Evolutionary conservation across 64 coral and sea anemone species (phyloP), one percentile per base, ranked within the genome.

Genomic region (Stichodactyla mertensii): DNA sequence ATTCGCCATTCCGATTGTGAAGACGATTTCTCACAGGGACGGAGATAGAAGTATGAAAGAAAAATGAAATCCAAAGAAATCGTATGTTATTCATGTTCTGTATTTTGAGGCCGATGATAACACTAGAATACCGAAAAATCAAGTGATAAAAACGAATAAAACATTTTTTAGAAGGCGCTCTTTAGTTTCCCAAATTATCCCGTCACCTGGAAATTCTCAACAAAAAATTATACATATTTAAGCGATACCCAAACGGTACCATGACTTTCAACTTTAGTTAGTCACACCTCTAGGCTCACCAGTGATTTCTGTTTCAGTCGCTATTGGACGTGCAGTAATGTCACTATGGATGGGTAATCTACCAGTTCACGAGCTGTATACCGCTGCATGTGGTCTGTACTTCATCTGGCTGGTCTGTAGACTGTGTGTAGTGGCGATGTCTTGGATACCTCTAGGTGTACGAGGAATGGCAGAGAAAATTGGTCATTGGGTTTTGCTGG

Each of bases 361-460:
- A 20, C 80, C 93, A 16, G 97, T 99, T 8, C 97, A 99, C 53
- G 97, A 99, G 64, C 91, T 99, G 12, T 99, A 99, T 78, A 99
- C 97, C 4, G 97, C 97, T 31, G 97, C 97, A 6, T 99, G 93
- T 88, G 97, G 97, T 84, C 83, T 99, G 20, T 99, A 99, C 22
- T 36, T 95, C 10, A 99, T 99, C 16, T 99, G 97, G 97, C 90
- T 99, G 14, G 85, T 90, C n/a, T 99, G 97, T 45, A 82, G 97
- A 31, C 36, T 86, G 6, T 90, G 70, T 16, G 89, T 85, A 52
- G 88, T 99, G 26, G 52, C 94, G 14, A 57, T 91, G 51, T 99
- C 97, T 6, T 99, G 97, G 97, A 31, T 95, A 62, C 97, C 97
- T 26, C 82, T 99, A 45, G 97, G 97, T 24, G 61, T 94, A 27